Conservation (phyloP, 2,797 vertebrate species). For the Scleropages formosus region DNA sequence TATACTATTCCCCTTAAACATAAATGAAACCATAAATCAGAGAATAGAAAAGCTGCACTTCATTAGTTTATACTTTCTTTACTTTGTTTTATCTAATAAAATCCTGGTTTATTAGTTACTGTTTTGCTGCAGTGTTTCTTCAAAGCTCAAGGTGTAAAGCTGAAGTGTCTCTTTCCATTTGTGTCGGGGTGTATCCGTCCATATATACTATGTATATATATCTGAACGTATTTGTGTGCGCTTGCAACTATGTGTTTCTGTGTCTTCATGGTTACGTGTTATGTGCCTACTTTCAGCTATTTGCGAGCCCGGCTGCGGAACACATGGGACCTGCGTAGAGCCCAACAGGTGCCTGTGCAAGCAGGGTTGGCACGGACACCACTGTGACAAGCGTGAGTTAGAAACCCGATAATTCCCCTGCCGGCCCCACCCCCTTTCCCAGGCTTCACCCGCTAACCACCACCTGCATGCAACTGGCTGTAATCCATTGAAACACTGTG, state of each 20-base stretch:
- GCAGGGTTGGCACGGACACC: slow-evolving; percentile 81
- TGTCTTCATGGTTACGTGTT: too few species aligned
- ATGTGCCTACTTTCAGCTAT: slow-evolving; percentile 64
- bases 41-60: background rate
- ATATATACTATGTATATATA: too few species aligned
- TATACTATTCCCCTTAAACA: background rate
- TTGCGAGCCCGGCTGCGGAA: slow-evolving; percentile 79
- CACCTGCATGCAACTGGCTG: slow-evolving; percentile 41
- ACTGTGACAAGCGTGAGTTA: slow-evolving; percentile 85
- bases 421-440: background rate
- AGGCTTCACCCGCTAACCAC: slow-evolving; percentile 20
- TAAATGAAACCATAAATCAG: background rate
- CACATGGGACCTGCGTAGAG: slow-evolving; percentile 74
- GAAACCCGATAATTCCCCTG: background rate
- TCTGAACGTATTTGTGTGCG: too few species aligned
- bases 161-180: too few species aligned
- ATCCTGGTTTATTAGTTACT: background rate
- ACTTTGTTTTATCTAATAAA: background rate
- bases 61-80: too few species aligned
- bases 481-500: slow-evolving; percentile 41
- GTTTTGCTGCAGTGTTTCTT: background rate
- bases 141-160: background rate
- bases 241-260: too few species aligned
- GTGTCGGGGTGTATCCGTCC: too few species aligned
- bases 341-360: slow-evolving; percentile 83